Conservation (phyloP, 2,888 invertebrate genomes). For the Entomobrya proxima region DNA sequence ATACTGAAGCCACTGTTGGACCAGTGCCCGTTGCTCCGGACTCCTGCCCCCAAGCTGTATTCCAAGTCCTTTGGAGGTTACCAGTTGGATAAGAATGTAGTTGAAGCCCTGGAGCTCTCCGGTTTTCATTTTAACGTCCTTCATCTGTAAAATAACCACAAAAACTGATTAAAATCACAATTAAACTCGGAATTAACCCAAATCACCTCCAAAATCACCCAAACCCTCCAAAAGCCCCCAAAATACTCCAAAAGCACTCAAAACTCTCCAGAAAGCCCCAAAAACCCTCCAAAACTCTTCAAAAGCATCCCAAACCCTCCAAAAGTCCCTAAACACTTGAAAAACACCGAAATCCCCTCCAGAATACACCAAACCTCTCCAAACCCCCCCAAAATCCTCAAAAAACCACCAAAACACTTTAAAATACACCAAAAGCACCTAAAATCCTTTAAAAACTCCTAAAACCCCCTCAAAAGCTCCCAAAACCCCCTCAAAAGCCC, state of each 20-base stretch:
- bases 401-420: not conserved
- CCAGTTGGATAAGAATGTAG: conserved; percentile 35
- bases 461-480: not conserved
- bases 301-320: not conserved
- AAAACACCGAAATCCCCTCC: not conserved
- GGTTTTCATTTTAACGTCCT: conserved; percentile 55
- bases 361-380: not conserved
- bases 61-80: conserved; percentile 38
- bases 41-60: conserved; percentile 53
- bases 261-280: no score
- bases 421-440: not conserved
- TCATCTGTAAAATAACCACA: conserved; percentile 21
- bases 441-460: not conserved
- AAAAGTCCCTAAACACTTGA: not conserved
- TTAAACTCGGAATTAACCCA: not conserved
- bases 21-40: conserved; percentile 57
- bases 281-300: no score
- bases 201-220: not conserved
- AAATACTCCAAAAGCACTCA: not conserved
- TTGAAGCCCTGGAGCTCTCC: conserved; percentile 63
- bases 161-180: not conserved
- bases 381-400: not conserved
- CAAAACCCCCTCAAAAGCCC: not conserved
- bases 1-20: conserved; percentile 67
- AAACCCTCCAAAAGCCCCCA: not conserved